Evolutionary conservation across 2,113 vertebrate species (phyloP).

Genomic region (Atrichornis clamosus): DNA sequence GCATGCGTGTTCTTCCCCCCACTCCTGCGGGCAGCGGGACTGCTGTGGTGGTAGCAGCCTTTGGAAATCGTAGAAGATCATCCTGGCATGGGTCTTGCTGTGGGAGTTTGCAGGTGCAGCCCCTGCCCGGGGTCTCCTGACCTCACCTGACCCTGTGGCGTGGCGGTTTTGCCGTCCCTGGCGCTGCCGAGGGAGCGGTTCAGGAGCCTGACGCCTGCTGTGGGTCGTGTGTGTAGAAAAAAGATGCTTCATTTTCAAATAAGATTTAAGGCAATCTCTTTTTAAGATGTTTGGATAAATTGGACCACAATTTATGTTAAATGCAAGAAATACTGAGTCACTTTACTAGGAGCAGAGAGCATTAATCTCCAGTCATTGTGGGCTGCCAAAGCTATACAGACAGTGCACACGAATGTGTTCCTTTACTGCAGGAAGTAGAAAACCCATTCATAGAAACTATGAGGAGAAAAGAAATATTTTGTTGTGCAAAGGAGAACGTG

Average conservation of each 20-base stretch:
- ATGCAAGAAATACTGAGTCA: not conserved
- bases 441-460: not conserved
- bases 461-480: not conserved
- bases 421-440: not conserved
- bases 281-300: not conserved
- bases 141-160: not conserved
- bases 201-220: not conserved
- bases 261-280: not conserved
- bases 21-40: not conserved
- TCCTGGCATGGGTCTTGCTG: not conserved
- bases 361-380: not conserved
- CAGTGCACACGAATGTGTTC: not conserved
- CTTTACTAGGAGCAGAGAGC: not conserved
- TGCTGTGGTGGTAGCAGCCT: not conserved
- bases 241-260: not conserved
- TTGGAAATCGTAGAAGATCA: rapidly evolving
- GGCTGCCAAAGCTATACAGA: not conserved
- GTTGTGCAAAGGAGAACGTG: not conserved
- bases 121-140: not conserved
- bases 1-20: not conserved
- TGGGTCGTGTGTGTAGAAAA: not conserved
- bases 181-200: not conserved
- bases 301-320: not conserved
- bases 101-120: not conserved
- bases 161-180: not conserved